Percentiles rank a stretch among this genome's conserved stretches.
These are phyloP conservation scores for Platichthys flesus DNA, from an alignment of 2,113 vertebrate species.

Conservation along the genomic window DNA sequence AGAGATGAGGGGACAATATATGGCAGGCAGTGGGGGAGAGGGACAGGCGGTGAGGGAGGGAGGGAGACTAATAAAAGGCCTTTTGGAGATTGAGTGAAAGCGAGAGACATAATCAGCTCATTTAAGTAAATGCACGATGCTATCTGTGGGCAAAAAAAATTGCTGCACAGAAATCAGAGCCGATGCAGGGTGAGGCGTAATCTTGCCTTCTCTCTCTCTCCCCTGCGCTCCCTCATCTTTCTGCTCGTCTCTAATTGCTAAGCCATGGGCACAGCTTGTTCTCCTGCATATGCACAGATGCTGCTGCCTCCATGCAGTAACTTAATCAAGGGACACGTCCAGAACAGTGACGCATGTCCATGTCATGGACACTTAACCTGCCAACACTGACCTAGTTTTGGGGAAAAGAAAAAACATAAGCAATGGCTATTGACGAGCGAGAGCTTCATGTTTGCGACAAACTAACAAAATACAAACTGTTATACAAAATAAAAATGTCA, in stretches of 20 bases:
- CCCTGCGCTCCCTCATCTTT: conserved; percentile 42
- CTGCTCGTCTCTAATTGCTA: conserved; percentile 73
- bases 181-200: conserved; percentile 61
- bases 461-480: conserved; percentile 5
- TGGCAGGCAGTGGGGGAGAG: conserved; percentile 27
- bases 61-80: conserved; percentile 57
- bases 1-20: conserved; percentile 26
- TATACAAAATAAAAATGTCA: conserved; percentile 1
- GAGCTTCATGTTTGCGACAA: background rate
- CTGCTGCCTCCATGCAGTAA: conserved; percentile 60
- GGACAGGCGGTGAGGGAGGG: conserved; percentile 29
- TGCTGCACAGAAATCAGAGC: conserved; percentile 65
- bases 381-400: conserved; percentile 53
- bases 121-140: conserved; percentile 70
- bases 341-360: conserved; percentile 66
- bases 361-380: conserved; percentile 53
- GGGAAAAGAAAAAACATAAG: conserved; percentile 6
- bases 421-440: conserved; percentile 10
- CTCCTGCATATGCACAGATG: conserved; percentile 68
- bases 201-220: conserved; percentile 41
- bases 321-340: conserved; percentile 74
- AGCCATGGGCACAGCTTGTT: conserved; percentile 77
- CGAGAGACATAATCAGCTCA: conserved; percentile 63
- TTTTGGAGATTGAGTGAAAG: conserved; percentile 60
- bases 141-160: conserved; percentile 57